These are phyloP conservation scores for Tachyglossus aculeatus DNA, from an alignment of 2,797 vertebrate species.

Conservation along the genomic window DNA sequence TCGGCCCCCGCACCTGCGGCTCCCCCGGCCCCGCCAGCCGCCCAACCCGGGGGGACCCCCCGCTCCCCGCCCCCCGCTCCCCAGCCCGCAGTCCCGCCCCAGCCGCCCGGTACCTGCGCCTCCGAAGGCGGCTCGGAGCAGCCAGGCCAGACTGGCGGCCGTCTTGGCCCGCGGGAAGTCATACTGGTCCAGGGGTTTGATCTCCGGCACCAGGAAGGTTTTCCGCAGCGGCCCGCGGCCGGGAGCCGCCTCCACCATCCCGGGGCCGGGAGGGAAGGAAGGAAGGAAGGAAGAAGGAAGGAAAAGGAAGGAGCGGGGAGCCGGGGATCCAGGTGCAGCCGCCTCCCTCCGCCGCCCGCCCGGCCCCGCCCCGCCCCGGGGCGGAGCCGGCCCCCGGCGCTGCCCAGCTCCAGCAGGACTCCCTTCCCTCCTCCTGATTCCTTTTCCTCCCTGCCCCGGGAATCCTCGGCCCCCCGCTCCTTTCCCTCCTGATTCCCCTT, in stretches of 20 bases:
- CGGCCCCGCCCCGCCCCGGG: neutral
- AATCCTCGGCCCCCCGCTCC: neutral
- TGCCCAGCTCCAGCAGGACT: neutral
- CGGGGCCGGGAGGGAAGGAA: constrained; percentile 33
- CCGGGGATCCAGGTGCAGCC: constrained; percentile 36
- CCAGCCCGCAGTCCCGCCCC: neutral
- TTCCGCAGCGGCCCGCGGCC: constrained; percentile 78
- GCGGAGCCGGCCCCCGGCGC: neutral
- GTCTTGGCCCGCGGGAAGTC: constrained; percentile 87
- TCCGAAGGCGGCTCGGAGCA: constrained; percentile 87
- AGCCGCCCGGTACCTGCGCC: constrained; percentile 80
- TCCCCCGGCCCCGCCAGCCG: neutral
- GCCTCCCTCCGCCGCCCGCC: constrained; percentile 51
- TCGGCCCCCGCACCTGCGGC: too few relatives aligned
- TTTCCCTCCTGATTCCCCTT: neutral
- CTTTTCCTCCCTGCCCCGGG: neutral
- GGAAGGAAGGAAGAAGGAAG: neutral
- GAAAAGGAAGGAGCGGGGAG: neutral
- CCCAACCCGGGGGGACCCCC: neutral
- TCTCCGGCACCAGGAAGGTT: constrained; percentile 89
- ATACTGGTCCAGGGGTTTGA: constrained; percentile 90
- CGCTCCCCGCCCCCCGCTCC: constrained; percentile 39
- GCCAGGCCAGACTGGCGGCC: constrained; percentile 90
- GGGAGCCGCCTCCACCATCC: constrained; percentile 84
- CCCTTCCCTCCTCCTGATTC: neutral